Evolutionary conservation across 2,113 vertebrate species (phyloP), one percentile per base, ranked within the genome.

Genomic region (Eolophus roseicapilla): DNA sequence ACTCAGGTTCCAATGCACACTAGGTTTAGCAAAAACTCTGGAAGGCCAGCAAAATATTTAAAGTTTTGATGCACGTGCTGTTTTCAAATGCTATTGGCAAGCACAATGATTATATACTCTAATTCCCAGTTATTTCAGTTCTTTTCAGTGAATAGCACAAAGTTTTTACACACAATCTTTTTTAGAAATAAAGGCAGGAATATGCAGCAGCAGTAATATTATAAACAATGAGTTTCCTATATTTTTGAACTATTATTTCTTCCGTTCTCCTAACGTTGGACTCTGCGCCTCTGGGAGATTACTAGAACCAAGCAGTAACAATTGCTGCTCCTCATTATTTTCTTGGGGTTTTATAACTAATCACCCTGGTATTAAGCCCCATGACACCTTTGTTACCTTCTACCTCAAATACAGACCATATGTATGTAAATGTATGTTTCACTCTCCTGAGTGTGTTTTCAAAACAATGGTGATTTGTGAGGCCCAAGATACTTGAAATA

Each of bases 1-100:
- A 97, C 96, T 95, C 96, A 97, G 96, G 97, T 97, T 97, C 98
- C 97, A 97, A 97, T 97, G 97, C 97, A 98, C 94, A 96, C 97
- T 98, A 97, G 97, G 97, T 95, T 95, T 96, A 97, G 95, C 90
- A 94, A 90, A 95, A 96, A 92, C 50, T 82, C 87, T 96, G 94
- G 78, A 97, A 97, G 87, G 82, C 91, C 82, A 67, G 78, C 44
- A 92, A 94, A 90, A 90, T 89, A 52, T 85, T 93, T 93, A 76
- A 83, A 89, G 95, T 96, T 94, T 77, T 84, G 85, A 95, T 96
- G 78, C 65, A 96, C 31, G 77, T 96, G 94, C 97, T 97, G 95
- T 97, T 97, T 97, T 93, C 91, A 96, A 96, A 95, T 93, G 60
- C 77, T 86, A 49, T 65, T 94, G 85, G 59, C 78, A 95, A 92